Percentiles rank a stretch among this genome's conserved stretches.
Conservation (phyloP, 2,113 vertebrate species). For the Morone saxatilis region DNA sequence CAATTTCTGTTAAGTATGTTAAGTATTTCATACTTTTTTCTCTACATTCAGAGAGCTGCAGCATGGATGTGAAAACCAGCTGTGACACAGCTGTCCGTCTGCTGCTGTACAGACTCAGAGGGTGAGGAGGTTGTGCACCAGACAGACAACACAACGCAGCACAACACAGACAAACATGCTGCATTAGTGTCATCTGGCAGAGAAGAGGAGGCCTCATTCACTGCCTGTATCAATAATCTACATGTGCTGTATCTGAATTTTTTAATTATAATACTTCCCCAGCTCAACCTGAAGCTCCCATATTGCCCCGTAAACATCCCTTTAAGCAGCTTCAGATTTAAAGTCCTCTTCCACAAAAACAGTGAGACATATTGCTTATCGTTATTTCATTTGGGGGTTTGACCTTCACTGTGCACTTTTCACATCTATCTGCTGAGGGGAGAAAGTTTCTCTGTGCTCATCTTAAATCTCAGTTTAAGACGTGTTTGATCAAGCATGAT, state of each 20-base stretch:
- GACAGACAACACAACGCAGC: not conserved
- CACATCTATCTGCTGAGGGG: no score
- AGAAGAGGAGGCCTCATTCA: conserved; percentile 6
- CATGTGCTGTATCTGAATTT: not conserved
- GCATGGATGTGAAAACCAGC: conserved; percentile 43
- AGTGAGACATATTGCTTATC: no score
- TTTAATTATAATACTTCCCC: not conserved
- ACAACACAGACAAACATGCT: conserved; percentile 32
- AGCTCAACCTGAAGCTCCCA: not conserved
- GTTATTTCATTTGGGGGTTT: no score
- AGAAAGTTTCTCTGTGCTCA: not conserved
- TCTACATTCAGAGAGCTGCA: conserved; percentile 20
- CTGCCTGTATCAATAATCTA: conserved; percentile 16
- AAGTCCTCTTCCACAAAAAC: no score
- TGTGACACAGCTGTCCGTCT: conserved; percentile 61
- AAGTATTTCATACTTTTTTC: not conserved
- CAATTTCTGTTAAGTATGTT: not conserved
- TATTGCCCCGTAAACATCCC: not conserved
- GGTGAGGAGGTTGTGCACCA: conserved; percentile 16
- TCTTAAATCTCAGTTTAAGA: not conserved
- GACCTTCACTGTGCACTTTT: no score
- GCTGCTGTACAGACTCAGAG: conserved; percentile 24
- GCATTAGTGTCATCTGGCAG: conserved; percentile 44
- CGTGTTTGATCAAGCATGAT: no score
- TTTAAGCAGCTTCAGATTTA: not conserved